phyloP scores from a whole-genome alignment of 2,113 vertebrate species.

The Pseudopodoces humilis region DNA sequence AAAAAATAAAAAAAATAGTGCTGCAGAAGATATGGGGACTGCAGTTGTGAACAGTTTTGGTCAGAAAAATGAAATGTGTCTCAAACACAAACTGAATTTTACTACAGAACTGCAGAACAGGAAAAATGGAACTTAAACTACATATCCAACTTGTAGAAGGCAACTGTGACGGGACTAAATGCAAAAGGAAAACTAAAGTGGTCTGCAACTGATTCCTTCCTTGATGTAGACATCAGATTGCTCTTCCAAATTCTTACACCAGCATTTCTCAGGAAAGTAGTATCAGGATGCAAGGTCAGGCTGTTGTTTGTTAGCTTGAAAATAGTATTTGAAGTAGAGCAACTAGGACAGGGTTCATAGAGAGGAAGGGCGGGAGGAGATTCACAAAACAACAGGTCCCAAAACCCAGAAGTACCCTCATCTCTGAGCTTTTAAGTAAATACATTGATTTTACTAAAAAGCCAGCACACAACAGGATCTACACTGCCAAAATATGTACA shows the following conservation, averaged over 20 bases:
- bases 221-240: not conserved
- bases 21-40: not conserved
- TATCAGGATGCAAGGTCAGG: not conserved
- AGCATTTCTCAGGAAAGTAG: not conserved
- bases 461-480: not conserved
- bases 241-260: not conserved
- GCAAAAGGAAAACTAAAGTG: not conserved
- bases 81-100: not conserved
- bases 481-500: not conserved
- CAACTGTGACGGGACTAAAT: not conserved
- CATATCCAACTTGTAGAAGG: not conserved
- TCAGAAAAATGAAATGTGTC: not conserved
- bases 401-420: not conserved
- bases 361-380: not conserved
- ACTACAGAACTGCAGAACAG: not conserved
- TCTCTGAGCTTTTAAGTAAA: not conserved
- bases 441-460: not conserved
- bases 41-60: not conserved
- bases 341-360: not conserved
- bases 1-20: no score
- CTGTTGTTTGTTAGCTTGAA: not conserved
- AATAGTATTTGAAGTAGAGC: not conserved
- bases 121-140: not conserved
- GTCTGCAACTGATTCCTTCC: not conserved
- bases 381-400: not conserved